Conservation (phyloP, 2,888 invertebrate species). For the Pimpla rufipes region DNA sequence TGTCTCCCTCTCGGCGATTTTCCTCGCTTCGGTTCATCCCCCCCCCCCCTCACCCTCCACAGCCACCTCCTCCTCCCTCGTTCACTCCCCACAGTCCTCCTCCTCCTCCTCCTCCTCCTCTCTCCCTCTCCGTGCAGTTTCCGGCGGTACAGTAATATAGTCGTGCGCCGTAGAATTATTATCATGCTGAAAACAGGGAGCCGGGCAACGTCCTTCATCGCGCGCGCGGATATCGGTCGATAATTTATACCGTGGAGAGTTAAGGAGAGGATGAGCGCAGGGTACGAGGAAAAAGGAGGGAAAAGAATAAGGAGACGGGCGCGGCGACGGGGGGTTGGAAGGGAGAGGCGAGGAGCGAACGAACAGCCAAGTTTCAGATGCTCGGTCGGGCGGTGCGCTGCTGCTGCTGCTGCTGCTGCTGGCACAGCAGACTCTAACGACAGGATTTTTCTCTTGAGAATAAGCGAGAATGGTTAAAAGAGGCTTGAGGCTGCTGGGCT, state of each 20-base stretch:
- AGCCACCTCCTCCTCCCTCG: no score
- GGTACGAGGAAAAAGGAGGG: slow-evolving; percentile 13
- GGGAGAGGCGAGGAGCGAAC: slow-evolving; percentile 39
- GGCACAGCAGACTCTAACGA: slow-evolving; percentile 39
- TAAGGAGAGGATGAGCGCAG: slow-evolving; percentile 37
- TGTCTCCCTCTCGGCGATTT: not conserved
- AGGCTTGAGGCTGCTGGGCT: slow-evolving; percentile 56
- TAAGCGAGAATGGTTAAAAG: slow-evolving; percentile 54
- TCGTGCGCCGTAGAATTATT: slow-evolving; percentile 13
- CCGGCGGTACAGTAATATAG: slow-evolving; percentile 6
- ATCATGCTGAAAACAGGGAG: slow-evolving; percentile 17
- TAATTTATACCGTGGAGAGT: slow-evolving; percentile 61
- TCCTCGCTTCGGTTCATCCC: slow-evolving; percentile 24
- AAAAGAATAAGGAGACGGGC: slow-evolving; percentile 29
- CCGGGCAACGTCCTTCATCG: slow-evolving; percentile 33
- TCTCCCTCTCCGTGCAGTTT: not conserved
- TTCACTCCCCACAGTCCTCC: no score
- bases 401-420: slow-evolving; percentile 31
- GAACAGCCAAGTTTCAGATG: slow-evolving; percentile 50
- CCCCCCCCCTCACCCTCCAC: no score
- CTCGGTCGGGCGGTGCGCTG: not conserved
- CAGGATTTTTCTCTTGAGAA: slow-evolving; percentile 42
- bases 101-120: no score
- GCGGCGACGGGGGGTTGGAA: slow-evolving; percentile 16
- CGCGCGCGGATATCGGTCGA: slow-evolving; percentile 43